phyloP scores from a whole-genome alignment of 1,140 invertebrate species.

The Calliopsis andreniformis region DNA sequence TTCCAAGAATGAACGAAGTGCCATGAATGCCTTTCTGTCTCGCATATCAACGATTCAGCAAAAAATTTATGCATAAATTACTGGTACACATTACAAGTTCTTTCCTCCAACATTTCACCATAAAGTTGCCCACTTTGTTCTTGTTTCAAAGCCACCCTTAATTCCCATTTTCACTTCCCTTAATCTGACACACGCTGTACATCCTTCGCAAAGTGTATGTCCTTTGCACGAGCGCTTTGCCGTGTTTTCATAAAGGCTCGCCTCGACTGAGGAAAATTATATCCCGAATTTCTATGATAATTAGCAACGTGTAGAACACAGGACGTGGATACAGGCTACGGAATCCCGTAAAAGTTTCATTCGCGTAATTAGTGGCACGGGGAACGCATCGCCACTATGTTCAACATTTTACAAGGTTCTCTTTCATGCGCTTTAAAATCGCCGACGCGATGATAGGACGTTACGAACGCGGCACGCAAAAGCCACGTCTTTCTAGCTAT shows the following conservation, averaged over 20 bases:
- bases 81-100: no score
- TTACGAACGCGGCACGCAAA: background rate
- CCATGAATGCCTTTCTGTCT: background rate
- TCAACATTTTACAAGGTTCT: background rate
- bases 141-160: no score
- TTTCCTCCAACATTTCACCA: no score
- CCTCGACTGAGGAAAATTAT: background rate
- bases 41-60: background rate
- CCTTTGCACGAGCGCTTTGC: no score
- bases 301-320: background rate
- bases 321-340: background rate
- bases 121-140: no score
- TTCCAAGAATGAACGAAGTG: background rate
- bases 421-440: background rate
- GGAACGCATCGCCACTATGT: background rate
- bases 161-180: no score
- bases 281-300: background rate
- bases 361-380: background rate
- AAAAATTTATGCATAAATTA: background rate
- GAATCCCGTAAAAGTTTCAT: conserved; percentile 7
- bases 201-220: no score
- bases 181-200: no score
- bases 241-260: no score
- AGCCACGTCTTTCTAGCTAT: background rate
- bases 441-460: background rate